Evolutionary conservation across 2,797 vertebrate genomes (phyloP), one percentile per base, ranked within the genome.

Genomic region (Oreochromis grahami): DNA sequence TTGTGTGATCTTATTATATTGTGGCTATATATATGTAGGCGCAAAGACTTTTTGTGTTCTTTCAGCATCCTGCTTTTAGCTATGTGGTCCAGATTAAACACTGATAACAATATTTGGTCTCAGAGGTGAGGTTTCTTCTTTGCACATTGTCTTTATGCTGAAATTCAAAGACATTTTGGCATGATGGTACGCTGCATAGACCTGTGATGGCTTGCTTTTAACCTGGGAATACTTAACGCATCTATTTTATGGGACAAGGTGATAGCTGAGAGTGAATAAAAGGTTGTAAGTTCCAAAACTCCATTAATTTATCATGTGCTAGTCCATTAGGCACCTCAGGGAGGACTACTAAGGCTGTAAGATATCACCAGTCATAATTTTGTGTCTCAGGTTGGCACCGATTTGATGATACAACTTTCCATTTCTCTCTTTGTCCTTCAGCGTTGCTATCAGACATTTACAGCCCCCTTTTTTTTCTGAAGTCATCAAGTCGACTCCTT

Each of bases 401-500:
- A 34, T 32, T 7, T 32, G 68, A 72, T 32, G 68, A 72, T 19
- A 32, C 6, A 72, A 48, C 15, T 72, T 48, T 72, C 19, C 6
- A 48, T 48, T 72, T 32, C 14, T 43, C 29, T 79, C 19, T 78
- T 78, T 60, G 56, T 79, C 24, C 77, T 43, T 58, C 77, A 24
- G 12, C 70, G 55, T 29, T 82, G 34, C 76, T 80, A 80, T 89
- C 78, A 83, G 51, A 86, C 85, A 43, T 52, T 80, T 52, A n/a
- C 50, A 0, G 21, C 63, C 26, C 15, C 29, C 53, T 70, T 77
- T 86, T 14, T 58, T 87, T 74, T 83, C 81, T 88, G 70, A 74
- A 32, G 79, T 90, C 88, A 88, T 78, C 79, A 81, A 65, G 79
- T 78, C 77, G 55, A 90, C 82, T n/a, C 43, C 43, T 13, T 79